phyloP scores from a whole-genome alignment of 2,888 invertebrate genomes.

The Amiota minor region DNA sequence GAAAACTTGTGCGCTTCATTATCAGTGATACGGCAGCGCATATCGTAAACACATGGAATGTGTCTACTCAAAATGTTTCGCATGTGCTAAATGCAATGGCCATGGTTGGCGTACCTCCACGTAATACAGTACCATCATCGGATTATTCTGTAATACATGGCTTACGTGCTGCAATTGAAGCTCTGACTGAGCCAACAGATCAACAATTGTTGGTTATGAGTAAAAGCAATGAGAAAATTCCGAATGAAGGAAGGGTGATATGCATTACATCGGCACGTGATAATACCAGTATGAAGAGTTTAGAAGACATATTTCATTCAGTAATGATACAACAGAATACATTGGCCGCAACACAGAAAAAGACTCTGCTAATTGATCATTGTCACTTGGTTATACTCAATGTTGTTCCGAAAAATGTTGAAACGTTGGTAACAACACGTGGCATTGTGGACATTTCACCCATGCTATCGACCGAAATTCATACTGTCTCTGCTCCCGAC shows the following conservation, averaged over 20 bases:
- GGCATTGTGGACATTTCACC: conserved; percentile 82
- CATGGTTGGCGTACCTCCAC: conserved; percentile 85
- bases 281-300: conserved; percentile 87
- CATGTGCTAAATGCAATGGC: conserved; percentile 91
- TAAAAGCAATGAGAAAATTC: conserved; percentile 65
- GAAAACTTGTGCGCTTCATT: conserved; percentile 89
- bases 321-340: conserved; percentile 88
- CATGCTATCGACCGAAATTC: conserved; percentile 84
- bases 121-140: conserved; percentile 75
- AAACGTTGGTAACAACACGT: conserved; percentile 84
- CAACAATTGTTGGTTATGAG: conserved; percentile 77
- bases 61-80: conserved; percentile 87
- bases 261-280: conserved; percentile 92
- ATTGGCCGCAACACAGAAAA: conserved; percentile 77
- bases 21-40: conserved; percentile 90
- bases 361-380: conserved; percentile 84
- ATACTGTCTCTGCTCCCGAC: conserved; percentile 83
- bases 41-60: conserved; percentile 88
- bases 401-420: conserved; percentile 87
- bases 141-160: conserved; percentile 87
- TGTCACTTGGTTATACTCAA: conserved; percentile 94
- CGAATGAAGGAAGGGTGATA: conserved; percentile 83
- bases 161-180: conserved; percentile 88
- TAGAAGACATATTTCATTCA: conserved; percentile 90
- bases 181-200: conserved; percentile 87